Evolutionary conservation across 1,140 invertebrate species (phyloP).

Genomic region (Plutomurus gul): DNA sequence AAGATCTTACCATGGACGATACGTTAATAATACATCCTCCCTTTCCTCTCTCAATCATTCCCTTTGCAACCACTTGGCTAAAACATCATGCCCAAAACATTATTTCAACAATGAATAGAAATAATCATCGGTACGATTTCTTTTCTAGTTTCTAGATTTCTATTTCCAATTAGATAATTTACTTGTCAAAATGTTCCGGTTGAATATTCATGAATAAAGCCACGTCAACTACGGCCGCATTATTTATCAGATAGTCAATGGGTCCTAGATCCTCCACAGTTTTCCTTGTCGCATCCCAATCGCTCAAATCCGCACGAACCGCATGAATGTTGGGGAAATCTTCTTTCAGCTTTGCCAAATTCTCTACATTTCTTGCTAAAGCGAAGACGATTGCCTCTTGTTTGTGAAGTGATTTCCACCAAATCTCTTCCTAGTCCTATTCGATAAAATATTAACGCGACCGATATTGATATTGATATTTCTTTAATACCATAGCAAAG

Average conservation of each 20-base stretch:
- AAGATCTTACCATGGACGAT: neutral
- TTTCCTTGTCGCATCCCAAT: constrained; percentile 75
- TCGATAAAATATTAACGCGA: neutral
- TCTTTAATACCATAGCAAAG: no score
- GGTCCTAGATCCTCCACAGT: constrained; percentile 63
- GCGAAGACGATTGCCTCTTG: constrained; percentile 74
- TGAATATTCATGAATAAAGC: constrained; percentile 68
- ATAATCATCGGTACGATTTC: neutral
- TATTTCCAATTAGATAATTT: no score
- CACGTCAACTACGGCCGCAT: constrained; percentile 70
- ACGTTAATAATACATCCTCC: constrained; percentile 85
- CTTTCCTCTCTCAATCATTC: constrained; percentile 72
- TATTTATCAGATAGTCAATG: constrained; percentile 81
- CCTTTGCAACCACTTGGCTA: constrained; percentile 63
- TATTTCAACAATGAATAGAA: no score
- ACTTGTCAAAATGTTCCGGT: constrained; percentile 71
- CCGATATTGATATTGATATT: no score
- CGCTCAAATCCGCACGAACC: constrained; percentile 68
- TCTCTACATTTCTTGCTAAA: constrained; percentile 68
- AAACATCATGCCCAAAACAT: no score
- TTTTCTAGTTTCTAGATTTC: neutral
- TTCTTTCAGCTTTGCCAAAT: constrained; percentile 68
- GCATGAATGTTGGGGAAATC: constrained; percentile 68
- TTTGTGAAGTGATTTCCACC: constrained; percentile 65
- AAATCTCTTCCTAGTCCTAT: constrained; percentile 76